A percentile compares a stretch with the other conserved stretches of the same genome.
Evolutionary conservation across 1,140 invertebrate genomes (phyloP).

Genomic region (Phenacoccus solenopsis): DNA sequence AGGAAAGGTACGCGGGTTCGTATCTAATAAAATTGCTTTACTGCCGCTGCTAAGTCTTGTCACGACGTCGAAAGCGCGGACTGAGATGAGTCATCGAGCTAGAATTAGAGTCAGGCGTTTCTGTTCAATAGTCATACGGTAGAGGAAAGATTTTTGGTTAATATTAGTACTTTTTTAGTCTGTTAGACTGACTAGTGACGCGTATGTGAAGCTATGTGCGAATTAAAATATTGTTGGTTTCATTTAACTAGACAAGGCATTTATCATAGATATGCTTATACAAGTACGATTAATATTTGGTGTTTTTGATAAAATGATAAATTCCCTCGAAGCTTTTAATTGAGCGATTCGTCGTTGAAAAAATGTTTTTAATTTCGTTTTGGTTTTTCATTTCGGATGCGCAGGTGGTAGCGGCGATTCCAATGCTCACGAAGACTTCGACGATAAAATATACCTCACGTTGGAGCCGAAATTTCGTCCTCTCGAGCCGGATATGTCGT

Average conservation of each 20-base stretch:
- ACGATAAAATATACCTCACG: slow-evolving; percentile 25
- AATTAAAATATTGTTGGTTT: neutral
- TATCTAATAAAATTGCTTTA: no score
- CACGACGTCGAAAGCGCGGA: neutral
- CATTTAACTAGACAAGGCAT: neutral
- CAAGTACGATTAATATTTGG: no score
- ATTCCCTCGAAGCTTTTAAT: no score
- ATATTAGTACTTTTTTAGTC: neutral
- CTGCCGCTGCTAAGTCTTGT: no score
- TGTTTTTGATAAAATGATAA: no score
- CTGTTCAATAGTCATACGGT: neutral
- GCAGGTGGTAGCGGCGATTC: neutral
- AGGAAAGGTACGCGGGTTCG: no score
- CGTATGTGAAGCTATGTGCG: neutral
- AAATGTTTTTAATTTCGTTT: neutral
- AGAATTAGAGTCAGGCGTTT: neutral
- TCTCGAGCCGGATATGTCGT: slow-evolving; percentile 59
- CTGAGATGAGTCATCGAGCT: neutral
- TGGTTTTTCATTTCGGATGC: neutral
- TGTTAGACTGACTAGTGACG: neutral
- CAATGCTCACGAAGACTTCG: slow-evolving; percentile 17
- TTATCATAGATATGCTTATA: neutral
- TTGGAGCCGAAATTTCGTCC: slow-evolving; percentile 66
- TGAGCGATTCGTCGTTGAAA: no score
- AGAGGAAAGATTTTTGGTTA: neutral